These are phyloP conservation scores for Florisuga fusca DNA, from an alignment of 2,797 vertebrate genomes.

Conservation along the genomic window DNA sequence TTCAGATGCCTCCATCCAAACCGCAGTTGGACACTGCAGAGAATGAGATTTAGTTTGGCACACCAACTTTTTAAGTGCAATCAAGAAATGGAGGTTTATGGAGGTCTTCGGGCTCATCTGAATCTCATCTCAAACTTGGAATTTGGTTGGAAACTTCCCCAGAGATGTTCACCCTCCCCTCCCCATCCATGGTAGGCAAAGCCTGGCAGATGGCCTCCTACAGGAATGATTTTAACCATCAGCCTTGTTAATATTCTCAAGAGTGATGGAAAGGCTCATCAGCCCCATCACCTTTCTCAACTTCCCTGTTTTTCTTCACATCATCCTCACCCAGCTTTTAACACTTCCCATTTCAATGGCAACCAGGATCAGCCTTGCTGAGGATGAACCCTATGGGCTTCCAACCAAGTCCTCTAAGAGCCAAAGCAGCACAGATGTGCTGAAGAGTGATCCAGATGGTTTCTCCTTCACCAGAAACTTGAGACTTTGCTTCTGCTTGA, in stretches of 20 bases:
- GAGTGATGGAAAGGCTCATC: background rate
- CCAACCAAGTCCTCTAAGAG: background rate
- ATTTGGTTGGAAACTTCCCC: background rate
- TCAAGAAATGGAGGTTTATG: background rate
- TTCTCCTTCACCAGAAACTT: background rate
- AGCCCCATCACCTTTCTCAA: background rate
- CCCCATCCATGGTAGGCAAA: background rate
- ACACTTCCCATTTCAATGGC: background rate
- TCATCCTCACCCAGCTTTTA: background rate
- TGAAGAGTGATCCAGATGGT: background rate
- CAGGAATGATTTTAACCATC: background rate
- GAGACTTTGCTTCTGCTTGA: background rate
- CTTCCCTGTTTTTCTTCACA: background rate
- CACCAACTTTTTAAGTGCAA: background rate
- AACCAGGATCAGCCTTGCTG: background rate
- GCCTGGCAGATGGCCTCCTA: background rate
- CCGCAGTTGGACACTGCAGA: background rate
- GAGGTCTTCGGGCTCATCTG: background rate
- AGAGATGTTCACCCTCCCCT: background rate
- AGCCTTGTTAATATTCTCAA: background rate
- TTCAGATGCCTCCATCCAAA: background rate
- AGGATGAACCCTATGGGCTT: background rate
- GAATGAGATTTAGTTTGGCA: background rate
- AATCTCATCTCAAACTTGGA: background rate
- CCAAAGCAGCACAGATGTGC: conserved; percentile 42